Evolutionary conservation across 2,888 invertebrate species (phyloP), one percentile per base, ranked within the genome.

Genomic region (Coelinius sp.): DNA sequence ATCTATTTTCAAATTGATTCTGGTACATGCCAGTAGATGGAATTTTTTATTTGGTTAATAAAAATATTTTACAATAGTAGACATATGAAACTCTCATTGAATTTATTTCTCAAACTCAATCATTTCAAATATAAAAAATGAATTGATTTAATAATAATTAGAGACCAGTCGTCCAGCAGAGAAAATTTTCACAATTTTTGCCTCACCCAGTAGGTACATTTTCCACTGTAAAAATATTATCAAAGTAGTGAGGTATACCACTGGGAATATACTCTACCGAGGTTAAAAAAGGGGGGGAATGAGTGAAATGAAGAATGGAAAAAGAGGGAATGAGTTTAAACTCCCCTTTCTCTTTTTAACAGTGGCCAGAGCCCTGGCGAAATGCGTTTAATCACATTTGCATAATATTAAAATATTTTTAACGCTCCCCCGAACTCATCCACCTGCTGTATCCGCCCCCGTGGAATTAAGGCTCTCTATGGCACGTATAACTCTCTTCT

Each of bases 351-450:
- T 12, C 52, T 56, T 59, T 44, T 68, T 56, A 38, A 35, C 27
- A 31, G 38, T 56, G 44, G 56, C 68, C 31, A 59, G 49, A 22
- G 56, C 68, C 59, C 76, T 70, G 70, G 75, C 62, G 70, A 79
- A 78, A 78, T 77, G 78, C 74, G 78, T 77, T 84, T 84, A 84
- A 82, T 80, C 79, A 80, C 80, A 85, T 86, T 85, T 85, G 83
- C 84, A 86, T 85, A 84, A 85, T 84, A 84, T 85, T 83, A 82
- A 83, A 83, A 84, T 84, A 84, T 82, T 83, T 84, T 83, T 84
- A 84, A 84, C 81, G 81, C 81, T 70, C 67, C 66, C 70, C 73
- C 72, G 68, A 77, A 72, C 68, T 68, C 73, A 66, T 71, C 75
- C 77, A 71, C 73, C 75, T 67, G 75, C 74, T 69, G 72, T 74